These are phyloP conservation scores for Oscheius onirici DNA, from an alignment of 2,888 invertebrate species.

Conservation along the genomic window DNA sequence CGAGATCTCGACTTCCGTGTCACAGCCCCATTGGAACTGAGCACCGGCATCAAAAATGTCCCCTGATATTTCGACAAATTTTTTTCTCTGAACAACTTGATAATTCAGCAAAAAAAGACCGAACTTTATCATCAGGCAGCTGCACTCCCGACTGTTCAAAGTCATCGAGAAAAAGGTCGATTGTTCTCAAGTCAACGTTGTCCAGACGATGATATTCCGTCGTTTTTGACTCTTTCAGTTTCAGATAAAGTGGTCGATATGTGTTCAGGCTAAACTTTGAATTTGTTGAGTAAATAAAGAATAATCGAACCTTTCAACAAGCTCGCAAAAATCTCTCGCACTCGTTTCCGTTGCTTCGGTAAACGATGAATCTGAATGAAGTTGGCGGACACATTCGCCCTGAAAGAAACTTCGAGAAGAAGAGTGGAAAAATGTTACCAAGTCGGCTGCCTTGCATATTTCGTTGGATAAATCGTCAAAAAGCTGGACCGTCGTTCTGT, in stretches of 20 bases:
- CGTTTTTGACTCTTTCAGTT: slow-evolving; percentile 79
- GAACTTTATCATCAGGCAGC: slow-evolving; percentile 80
- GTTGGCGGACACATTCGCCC: slow-evolving; percentile 92
- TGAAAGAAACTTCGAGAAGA: too few relatives aligned
- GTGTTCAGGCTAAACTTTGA: slow-evolving; percentile 80
- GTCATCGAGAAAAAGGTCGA: slow-evolving; percentile 89
- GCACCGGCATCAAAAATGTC: slow-evolving; percentile 67
- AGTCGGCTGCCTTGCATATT: slow-evolving; percentile 92
- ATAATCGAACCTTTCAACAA: slow-evolving; percentile 89
- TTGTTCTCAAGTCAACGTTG: slow-evolving; percentile 83
- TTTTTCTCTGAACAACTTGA: slow-evolving; percentile 31
- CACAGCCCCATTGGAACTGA: slow-evolving; percentile 57
- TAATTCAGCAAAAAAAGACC: background rate
- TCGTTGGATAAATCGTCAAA: slow-evolving; percentile 95
- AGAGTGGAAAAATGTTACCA: too few relatives aligned
- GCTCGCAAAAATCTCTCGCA: slow-evolving; percentile 85
- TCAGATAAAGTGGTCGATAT: slow-evolving; percentile 83
- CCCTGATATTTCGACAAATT: slow-evolving; percentile 45
- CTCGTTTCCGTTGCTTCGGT: slow-evolving; percentile 87
- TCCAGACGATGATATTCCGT: slow-evolving; percentile 77
- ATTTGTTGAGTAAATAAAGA: too few relatives aligned
- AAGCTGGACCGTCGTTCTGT: slow-evolving; percentile 78
- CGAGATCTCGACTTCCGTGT: slow-evolving; percentile 42
- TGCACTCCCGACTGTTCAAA: slow-evolving; percentile 98
- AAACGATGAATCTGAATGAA: slow-evolving; percentile 83